Base-by-base conservation (phyloP, 30 jellyfish, hydroid and myxozoan species). In the Aurelia aurita complex sp. Pacific region DNA sequence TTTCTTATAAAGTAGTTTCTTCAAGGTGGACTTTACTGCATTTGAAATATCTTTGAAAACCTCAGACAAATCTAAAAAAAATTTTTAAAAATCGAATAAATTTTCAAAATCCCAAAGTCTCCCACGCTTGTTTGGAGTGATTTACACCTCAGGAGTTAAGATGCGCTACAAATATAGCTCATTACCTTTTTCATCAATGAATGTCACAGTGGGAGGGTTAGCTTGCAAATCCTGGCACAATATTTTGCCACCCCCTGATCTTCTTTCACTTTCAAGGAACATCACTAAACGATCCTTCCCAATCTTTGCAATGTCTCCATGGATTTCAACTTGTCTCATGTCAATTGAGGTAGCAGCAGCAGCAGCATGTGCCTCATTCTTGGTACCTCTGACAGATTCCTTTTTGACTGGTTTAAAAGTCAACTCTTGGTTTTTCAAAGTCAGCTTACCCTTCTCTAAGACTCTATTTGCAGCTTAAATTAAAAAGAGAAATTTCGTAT, bases 161-260 rank as follows among this genome's bases (percentile, higher is more conserved):
- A 0, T 46, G 14, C 2, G 5, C 5, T 4, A 46, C 14, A 46
- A 46, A 46, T 5, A 46, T 46, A 46, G 5, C 5, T 17, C 15
- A 63, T 62, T 54, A 80, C 89, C 79, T 67, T 40, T 64, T 35
- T 19, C 74, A 19, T 80, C 74, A 66, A 55, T 0, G 55, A 80
- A 67, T 17, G 79, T 42, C 1, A 66, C 74, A 10, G 33, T 7
- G 32, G 89, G 82, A 5, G 89, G 89, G 54, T 50, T 19, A 15
- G 89, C 82, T 1, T 43, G 42, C 74, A 80, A 19, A 46, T 80
- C 53, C 42, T 38, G 3, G 29, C 18, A 13, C 29, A 64, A 67
- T 0, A 66, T 4, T 29, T n/a, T 34, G 0, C 89, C 89, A 64
- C 89, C 89, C 5, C 88, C 88, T 18, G 88, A 78, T 42, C 59